A percentile compares a stretch with the other conserved stretches of the same genome.
These are phyloP conservation scores for Labrus mixtus DNA, from an alignment of 2,113 vertebrate genomes.

Conservation along the genomic window DNA sequence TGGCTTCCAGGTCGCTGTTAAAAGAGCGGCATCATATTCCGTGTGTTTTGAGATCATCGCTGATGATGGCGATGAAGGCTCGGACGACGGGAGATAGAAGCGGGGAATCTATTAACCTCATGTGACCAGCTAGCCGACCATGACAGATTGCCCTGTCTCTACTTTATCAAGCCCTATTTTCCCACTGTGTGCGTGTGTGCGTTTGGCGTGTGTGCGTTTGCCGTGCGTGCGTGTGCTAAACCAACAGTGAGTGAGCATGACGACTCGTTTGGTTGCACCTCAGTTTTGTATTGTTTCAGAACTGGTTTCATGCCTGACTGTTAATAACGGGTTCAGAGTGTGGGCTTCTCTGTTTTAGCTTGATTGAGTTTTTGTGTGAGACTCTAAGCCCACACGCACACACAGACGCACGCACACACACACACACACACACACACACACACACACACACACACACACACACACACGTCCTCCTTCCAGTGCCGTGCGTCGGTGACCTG, in stretches of 20 bases:
- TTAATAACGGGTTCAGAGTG: constrained; percentile 8
- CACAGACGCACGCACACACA: too few species aligned
- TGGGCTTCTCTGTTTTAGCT: neutral
- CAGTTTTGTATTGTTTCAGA: constrained; percentile 6
- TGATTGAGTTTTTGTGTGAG: constrained; percentile 28
- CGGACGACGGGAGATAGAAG: constrained; percentile 55
- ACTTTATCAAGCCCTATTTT: constrained; percentile 50
- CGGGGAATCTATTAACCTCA: constrained; percentile 77
- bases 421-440: too few species aligned
- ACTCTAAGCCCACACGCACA: too few species aligned
- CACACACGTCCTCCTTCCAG: neutral
- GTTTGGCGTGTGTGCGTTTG: constrained; percentile 27
- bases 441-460: too few species aligned
- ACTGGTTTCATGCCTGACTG: constrained; percentile 13
- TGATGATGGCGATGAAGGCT: constrained; percentile 59
- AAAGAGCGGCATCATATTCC: constrained; percentile 22
- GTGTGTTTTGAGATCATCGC: constrained; percentile 47
- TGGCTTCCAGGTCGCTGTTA: constrained; percentile 56
- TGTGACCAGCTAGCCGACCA: constrained; percentile 73
- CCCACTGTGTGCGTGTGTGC: constrained; percentile 10
- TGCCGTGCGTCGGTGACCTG: constrained; percentile 61
- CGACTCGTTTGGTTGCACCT: constrained; percentile 13
- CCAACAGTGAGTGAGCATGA: constrained; percentile 18
- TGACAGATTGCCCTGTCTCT: constrained; percentile 75
- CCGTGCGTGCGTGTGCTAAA: constrained; percentile 24